Evolutionary conservation across 1,140 invertebrate species (phyloP), one percentile per base, ranked within the genome.

Genomic region (Drosophila lini): DNA sequence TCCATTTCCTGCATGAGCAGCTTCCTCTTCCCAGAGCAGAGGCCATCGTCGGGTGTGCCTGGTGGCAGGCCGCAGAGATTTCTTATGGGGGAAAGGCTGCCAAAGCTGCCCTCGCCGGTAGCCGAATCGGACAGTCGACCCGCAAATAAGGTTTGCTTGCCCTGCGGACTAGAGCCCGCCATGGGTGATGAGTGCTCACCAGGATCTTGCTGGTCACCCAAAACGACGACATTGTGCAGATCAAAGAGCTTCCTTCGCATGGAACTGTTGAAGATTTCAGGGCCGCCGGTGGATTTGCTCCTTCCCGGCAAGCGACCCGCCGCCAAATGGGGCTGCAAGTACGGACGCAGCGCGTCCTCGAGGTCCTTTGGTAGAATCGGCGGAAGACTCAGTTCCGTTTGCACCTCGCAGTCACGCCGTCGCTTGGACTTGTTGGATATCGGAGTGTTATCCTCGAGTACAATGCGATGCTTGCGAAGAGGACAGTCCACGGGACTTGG

Each of bases 321-420:
- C 34, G 91, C 82, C 40, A 92, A 67, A 40, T 90, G 80, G 0
- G 93, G 94, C 36, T 93, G 93, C 8, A 93, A 93, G 58, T 93
- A 94, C 11, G 94, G 93, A 69, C 93, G 93, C 28, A 94, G 75
- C 1, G 89, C 92, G 47, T 94, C 93, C 70, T 94, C 93, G 2
- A 94, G 70, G 11, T 93, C 84, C 44, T 81, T 60, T 0, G 94
- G 94, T 31, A 94, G 76, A 32, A 92, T 64, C 1, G 92, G 69
- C 4, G 94, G 94, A 40, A 94, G 57, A 6, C 93, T 91, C 34
- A 94, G 81, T 75, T 93, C 82, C 34, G 94, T 94, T 76, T 94
- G 94, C 13, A 92, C 80, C 19, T 79, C 78, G 41, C 80, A 88
- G 42, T 92, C 84, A 5, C 90, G 78, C 2, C n/a, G 62, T 19